Percentiles rank a stretch among this genome's conserved stretches.
These are phyloP conservation scores for Listronotus oregonensis DNA, from an alignment of 1,140 invertebrate species.

Conservation along the genomic window DNA sequence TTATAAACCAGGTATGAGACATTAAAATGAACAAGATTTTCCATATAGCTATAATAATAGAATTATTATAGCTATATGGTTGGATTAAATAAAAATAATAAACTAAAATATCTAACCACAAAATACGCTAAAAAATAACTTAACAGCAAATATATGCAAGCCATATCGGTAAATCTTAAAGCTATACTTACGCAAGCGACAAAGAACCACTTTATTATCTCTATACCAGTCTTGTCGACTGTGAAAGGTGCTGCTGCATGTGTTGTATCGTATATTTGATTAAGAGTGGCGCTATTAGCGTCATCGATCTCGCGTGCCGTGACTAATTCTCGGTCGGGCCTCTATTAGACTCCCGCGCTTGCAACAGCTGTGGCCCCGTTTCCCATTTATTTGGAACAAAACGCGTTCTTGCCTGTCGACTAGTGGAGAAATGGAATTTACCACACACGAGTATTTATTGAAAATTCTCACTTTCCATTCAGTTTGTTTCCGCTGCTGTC, in stretches of 20 bases:
- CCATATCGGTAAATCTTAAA: too few relatives aligned
- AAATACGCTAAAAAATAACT: too few relatives aligned
- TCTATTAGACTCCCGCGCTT: constrained; percentile 15
- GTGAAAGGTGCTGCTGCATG: constrained; percentile 12
- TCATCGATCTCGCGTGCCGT: constrained; percentile 18
- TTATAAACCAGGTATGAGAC: too few relatives aligned
- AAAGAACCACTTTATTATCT: too few relatives aligned
- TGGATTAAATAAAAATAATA: too few relatives aligned
- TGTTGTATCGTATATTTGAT: constrained; percentile 12
- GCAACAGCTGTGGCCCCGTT: constrained; percentile 15
- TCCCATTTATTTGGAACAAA: constrained; percentile 4
- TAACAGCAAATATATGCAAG: too few relatives aligned
- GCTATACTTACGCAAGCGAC: too few relatives aligned
- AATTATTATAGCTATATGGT: too few relatives aligned
- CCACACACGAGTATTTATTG: constrained; percentile 11
- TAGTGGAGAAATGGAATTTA: constrained; percentile 3
- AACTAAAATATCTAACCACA: too few relatives aligned
- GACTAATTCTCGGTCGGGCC: constrained; percentile 22
- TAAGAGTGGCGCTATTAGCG: constrained; percentile 12
- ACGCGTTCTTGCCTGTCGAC: constrained; percentile 6
- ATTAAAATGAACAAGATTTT: too few relatives aligned
- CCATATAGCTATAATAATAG: too few relatives aligned
- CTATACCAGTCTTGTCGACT: background rate
- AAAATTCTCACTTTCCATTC: background rate
- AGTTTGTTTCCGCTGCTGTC: too few relatives aligned